Percentiles rank a stretch among this genome's conserved stretches.
phyloP scores from a whole-genome alignment of 2,888 invertebrate genomes.

The Trissolcus brochymenae region DNA sequence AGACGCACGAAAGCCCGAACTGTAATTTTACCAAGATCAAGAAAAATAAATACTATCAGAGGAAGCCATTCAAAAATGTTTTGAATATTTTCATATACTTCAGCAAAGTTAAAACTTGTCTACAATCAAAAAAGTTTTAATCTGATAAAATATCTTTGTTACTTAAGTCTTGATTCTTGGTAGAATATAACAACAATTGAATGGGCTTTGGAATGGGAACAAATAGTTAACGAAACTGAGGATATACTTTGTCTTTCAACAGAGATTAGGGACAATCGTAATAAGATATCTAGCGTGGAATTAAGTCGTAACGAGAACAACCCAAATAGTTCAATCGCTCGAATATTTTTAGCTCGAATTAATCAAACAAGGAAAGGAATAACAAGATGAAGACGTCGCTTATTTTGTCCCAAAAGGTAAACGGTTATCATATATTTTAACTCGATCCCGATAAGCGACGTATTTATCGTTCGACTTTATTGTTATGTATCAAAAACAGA shows the following conservation, averaged over 20 bases:
- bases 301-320: conserved; percentile 45
- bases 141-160: no score
- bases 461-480: conserved; percentile 37
- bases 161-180: no score
- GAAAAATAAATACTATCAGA: no score
- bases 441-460: conserved; percentile 27
- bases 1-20: conserved; percentile 1
- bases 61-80: background rate
- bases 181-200: no score
- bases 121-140: background rate
- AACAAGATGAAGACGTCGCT: conserved; percentile 39
- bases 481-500: conserved; percentile 24
- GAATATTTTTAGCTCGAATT: conserved; percentile 50
- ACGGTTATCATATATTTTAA: conserved; percentile 45
- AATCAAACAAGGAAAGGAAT: conserved; percentile 28
- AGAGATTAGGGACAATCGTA: conserved; percentile 58
- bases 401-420: background rate
- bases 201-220: conserved; percentile 53
- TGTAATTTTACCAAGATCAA: background rate
- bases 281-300: conserved; percentile 53
- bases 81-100: background rate
- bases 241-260: conserved; percentile 38
- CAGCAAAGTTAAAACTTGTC: background rate
- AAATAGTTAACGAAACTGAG: conserved; percentile 52
- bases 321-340: conserved; percentile 51